Evolutionary conservation across 2,113 vertebrate species (phyloP), one percentile per base, ranked within the genome.

Genomic region (Tachycineta bicolor): DNA sequence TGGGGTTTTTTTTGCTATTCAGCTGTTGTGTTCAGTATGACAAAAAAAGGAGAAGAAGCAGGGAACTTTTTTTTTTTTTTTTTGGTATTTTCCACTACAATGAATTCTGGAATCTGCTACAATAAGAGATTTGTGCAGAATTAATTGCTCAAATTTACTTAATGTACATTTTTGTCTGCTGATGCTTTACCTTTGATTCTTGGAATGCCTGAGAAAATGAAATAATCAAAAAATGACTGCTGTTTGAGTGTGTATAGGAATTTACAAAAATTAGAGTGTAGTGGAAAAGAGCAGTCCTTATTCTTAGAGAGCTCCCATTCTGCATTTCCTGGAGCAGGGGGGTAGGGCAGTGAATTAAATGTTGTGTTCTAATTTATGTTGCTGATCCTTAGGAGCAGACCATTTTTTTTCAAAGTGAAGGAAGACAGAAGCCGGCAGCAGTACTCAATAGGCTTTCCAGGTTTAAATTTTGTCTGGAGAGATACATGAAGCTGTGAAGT

Each of bases 101-200:
- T 68, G 28, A 84, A 59, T 62, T 65, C 37, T 80, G 39, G 31
- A 74, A 59, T 81, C 24, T 67, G 26, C 19, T 50, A 59, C 43
- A 18, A 22, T 60, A 87, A 70, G 39, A 84, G 39, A 56, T 69
- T 49, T 50, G 24, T 82, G 37, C 37, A 79, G 82, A 68, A 47
- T 63, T 71, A 52, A 46, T 84, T 83, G 53, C 23, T 87, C 18
- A 16, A 5, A 46, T 85, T 85, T 79, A 60, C 31, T 53, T 47
- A n/a, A 60, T 14, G 14, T 44, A 21, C 2, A 5, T 89, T 84
- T 95, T 83, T 73, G 65, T 59, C 13, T 82, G 25, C 11, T 34
- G 17, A 41, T 91, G 26, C 28, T 93, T 96, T 94, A 69, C 87
- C 77, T 90, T 93, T 77, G 12, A 26, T 80, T 33, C 59, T 92